Conservation (phyloP, 1,140 invertebrate species). For the Drosophila orosa region DNA sequence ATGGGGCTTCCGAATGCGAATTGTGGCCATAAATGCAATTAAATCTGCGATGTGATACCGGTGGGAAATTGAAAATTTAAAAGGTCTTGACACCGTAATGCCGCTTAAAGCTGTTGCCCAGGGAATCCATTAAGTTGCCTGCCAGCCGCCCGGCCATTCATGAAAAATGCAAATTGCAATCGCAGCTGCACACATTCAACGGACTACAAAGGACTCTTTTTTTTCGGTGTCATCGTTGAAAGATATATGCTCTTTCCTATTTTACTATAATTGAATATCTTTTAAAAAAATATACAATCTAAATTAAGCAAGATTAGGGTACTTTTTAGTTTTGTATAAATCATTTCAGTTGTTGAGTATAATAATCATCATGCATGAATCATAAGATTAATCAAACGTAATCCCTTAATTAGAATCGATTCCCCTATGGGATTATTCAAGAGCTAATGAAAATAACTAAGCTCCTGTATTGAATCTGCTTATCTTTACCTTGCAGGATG, state of each 20-base stretch:
- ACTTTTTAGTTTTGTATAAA: no score
- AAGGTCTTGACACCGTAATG: constrained; percentile 43
- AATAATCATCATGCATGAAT: not conserved
- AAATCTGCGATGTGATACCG: constrained; percentile 18
- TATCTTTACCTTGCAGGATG: constrained; percentile 1
- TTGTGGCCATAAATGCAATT: constrained; percentile 50
- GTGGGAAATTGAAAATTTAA: constrained; percentile 49
- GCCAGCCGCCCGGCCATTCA: constrained; percentile 7
- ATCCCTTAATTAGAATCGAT: not conserved
- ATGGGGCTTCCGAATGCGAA: constrained; percentile 21
- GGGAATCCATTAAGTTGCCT: constrained; percentile 37
- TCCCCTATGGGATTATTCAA: not conserved
- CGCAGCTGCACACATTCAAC: constrained; percentile 31
- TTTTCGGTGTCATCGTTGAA: not conserved
- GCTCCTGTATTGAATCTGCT: not conserved
- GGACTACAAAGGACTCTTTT: constrained; percentile 15
- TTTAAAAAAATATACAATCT: not conserved
- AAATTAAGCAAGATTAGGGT: no score
- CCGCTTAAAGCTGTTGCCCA: constrained; percentile 43
- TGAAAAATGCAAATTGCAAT: constrained; percentile 52
- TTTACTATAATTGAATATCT: no score
- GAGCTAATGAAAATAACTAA: not conserved
- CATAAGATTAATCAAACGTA: not conserved
- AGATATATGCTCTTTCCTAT: constrained; percentile 9
- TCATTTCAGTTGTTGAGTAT: not conserved